Conservation (phyloP, 53 echinoderm and acorn worm species). For the Glandiceps talaboti region DNA sequence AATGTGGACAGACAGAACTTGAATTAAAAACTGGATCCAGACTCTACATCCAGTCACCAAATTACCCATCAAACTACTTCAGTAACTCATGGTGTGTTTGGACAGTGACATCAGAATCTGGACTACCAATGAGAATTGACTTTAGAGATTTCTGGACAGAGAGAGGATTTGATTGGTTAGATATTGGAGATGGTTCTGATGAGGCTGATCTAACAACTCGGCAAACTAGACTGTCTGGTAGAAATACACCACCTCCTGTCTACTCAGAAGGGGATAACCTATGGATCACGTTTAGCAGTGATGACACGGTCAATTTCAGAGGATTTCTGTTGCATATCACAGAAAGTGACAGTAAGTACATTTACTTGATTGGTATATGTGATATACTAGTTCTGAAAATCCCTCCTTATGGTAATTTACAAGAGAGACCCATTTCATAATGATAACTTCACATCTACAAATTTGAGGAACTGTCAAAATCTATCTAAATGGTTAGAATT, state of each 20-base stretch:
- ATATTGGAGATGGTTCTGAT: slow-evolving; percentile 41
- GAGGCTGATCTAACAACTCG: neutral
- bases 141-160: slow-evolving; percentile 50
- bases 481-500: too few species aligned
- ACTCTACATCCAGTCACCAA: neutral
- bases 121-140: slow-evolving; percentile 7
- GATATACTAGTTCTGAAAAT: too few species aligned
- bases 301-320: slow-evolving; percentile 15
- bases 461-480: too few species aligned
- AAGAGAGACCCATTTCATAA: too few species aligned
- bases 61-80: neutral
- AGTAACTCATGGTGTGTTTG: neutral
- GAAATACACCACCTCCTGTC: neutral
- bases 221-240: neutral
- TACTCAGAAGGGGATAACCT: slow-evolving; percentile 31
- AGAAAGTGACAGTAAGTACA: neutral
- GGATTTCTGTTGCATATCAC: neutral
- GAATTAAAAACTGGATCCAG: neutral
- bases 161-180: slow-evolving; percentile 45
- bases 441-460: too few species aligned
- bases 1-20: neutral
- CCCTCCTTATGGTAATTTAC: too few species aligned
- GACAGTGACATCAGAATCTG: neutral
- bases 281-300: slow-evolving; percentile 60
- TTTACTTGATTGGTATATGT: too few species aligned